Evolutionary conservation across 2,888 invertebrate species (phyloP).

Genomic region (Meliscaeva auricollis): DNA sequence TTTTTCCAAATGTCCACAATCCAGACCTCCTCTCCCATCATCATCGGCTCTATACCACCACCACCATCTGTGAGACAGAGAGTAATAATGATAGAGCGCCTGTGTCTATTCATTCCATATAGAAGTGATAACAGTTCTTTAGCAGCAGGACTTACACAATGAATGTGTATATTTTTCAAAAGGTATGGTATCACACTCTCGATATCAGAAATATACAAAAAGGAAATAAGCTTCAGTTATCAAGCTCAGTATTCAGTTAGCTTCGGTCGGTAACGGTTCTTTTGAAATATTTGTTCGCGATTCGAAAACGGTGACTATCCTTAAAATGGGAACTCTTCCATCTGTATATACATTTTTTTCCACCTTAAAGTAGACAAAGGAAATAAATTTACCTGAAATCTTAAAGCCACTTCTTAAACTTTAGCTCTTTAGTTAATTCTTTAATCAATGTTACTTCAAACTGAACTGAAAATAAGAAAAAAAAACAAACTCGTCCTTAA

Average conservation of each 20-base stretch:
- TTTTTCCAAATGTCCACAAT: constrained; percentile 22
- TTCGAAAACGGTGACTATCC: constrained; percentile 41
- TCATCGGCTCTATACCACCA: background rate
- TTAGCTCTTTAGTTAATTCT: constrained; percentile 30
- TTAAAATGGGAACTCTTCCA: constrained; percentile 49
- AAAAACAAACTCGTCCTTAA: constrained; percentile 9
- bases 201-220: constrained; percentile 72
- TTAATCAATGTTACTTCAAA: constrained; percentile 8
- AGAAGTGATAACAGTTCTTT: constrained; percentile 66
- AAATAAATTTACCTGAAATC: background rate
- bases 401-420: constrained; percentile 21
- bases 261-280: constrained; percentile 74
- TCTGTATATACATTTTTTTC: constrained; percentile 56
- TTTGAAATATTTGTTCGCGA: constrained; percentile 18
- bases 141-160: constrained; percentile 44
- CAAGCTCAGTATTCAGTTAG: constrained; percentile 76
- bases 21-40: too few relatives aligned
- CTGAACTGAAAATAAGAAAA: background rate
- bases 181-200: constrained; percentile 55
- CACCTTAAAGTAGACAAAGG: constrained; percentile 18
- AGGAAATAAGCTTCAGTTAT: constrained; percentile 74
- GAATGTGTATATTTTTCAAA: constrained; percentile 45
- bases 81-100: constrained; percentile 49
- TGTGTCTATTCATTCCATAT: constrained; percentile 32
- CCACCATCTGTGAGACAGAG: background rate